Base-by-base conservation (phyloP, 2,888 invertebrate genomes). In the Hoplodrina blanda region DNA sequence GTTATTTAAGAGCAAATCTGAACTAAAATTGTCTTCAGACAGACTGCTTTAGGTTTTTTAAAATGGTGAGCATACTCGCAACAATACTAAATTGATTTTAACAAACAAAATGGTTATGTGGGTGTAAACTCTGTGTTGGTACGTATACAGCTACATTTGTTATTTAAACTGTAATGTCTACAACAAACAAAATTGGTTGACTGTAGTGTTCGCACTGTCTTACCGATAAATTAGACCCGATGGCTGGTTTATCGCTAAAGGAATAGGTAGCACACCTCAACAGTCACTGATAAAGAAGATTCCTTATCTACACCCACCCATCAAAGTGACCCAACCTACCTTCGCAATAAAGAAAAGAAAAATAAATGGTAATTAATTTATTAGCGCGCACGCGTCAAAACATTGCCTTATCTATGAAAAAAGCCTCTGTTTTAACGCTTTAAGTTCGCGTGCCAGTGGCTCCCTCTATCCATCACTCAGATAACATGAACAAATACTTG, bases 381-480 rank as follows among this genome's bases (percentile, higher is more conserved):
- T 80, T 70, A 71, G 70, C 56, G 69, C 80, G 71, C 77, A 73
- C 72, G 80, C 69, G 81, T 76, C 81, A 81, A 81, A 84, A 78
- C 67, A 60, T 53, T 79, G 74, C 72, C 72, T 82, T 84, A 84
- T 84, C 84, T 79, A 54, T 59, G 70, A 79, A 81, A 76, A 82
- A 82, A 76, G 80, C 71, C 76, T 76, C 74, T 73, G 65, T 78
- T 77, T 70, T 72, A 77, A 64, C 79, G 78, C 83, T 71, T 68
- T 30, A 64, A 62, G 83, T 66, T 92, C 73, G 93, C 93, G 93
- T 93, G 93, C 82, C 80, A 66, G 78, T 80, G 70, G 82, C 86
- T 82, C 86, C 88, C 86, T 69, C 92, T 88, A 94, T 95, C 91
- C 92, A 94, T 94, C 93, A 95, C 89, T 73, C 73, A 92, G 94